Conservation (phyloP, 2,888 invertebrate genomes). For the Nomada goodeniana region DNA sequence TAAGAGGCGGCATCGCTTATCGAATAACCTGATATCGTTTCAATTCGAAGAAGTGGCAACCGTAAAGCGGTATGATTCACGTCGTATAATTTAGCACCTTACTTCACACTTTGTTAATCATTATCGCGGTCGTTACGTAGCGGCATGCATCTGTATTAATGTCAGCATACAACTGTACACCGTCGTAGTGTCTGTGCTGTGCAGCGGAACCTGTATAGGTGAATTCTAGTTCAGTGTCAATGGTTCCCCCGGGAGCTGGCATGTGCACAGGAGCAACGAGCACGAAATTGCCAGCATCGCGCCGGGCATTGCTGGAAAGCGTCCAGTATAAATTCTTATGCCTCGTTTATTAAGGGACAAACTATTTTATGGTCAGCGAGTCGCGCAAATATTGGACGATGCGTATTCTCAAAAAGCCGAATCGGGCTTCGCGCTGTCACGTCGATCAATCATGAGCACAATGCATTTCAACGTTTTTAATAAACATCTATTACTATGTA, state of each 20-base stretch:
- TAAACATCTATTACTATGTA: too few relatives aligned
- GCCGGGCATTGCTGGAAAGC: constrained; percentile 7
- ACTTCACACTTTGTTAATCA: not conserved
- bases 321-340: constrained; percentile 21
- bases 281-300: constrained; percentile 5
- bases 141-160: too few relatives aligned
- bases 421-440: not conserved
- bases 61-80: not conserved
- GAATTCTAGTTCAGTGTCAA: constrained; percentile 7
- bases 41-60: not conserved
- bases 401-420: constrained; percentile 3
- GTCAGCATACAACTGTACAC: too few relatives aligned
- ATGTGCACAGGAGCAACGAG: not conserved
- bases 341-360: constrained; percentile 15
- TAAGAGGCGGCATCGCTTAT: too few relatives aligned
- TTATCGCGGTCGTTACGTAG: too few relatives aligned
- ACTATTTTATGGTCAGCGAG: constrained; percentile 1
- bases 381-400: constrained; percentile 5
- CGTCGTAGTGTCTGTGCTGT: too few relatives aligned
- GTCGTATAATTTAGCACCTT: not conserved
- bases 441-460: not conserved
- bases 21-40: not conserved
- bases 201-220: not conserved
- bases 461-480: not conserved
- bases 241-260: not conserved